Base-by-base conservation (phyloP, 64 coral and sea anemone genomes). In the Stichodactyla mertensii region DNA sequence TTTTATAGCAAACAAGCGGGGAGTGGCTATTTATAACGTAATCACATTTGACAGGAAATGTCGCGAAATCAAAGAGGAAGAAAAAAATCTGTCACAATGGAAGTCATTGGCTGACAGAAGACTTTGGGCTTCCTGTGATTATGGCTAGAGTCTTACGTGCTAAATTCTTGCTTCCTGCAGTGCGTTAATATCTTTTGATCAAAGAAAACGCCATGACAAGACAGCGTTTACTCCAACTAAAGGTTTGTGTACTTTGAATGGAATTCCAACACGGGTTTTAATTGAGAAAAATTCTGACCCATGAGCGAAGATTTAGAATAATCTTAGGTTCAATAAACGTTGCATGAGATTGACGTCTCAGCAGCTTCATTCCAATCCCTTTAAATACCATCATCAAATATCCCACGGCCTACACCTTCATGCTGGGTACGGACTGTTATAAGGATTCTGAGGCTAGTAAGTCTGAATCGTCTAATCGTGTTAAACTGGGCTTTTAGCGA, bases 11-110 rank as follows among this genome's bases (percentile, higher is more conserved):
- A 81, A 81, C 53, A 81, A 81, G 78, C 78, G 15, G 52, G 78
- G 78, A 81, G 78, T 81, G 78, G 78, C 78, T 55, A 81, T 19
- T 52, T 23, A 81, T 81, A 81, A 81, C 78, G 78, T 81, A 81
- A 81, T 81, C 53, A 55, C 78, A 18, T 53, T 74, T 81, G 78
- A 81, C 78, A 81, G 78, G 78, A 81, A 81, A 81, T 55, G 78
- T 81, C 78, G 78, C 53, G 53, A 81, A 81, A 53, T 81, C 36
- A 81, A 81, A 81, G 78, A 55, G 53, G 15, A 54, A 16, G 20
- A 23, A 28, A 81, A 28, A 55, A 81, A 6, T 81, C 36, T 81
- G 78, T 81, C 78, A 55, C 51, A 20, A 16, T 53, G 52, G 13
- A 71, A 81, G 78, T 55, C 52, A 81, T 81, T 81, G 78, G 78